These are phyloP conservation scores for Tyrannus savana DNA, from an alignment of 2,113 vertebrate species.

Conservation along the genomic window DNA sequence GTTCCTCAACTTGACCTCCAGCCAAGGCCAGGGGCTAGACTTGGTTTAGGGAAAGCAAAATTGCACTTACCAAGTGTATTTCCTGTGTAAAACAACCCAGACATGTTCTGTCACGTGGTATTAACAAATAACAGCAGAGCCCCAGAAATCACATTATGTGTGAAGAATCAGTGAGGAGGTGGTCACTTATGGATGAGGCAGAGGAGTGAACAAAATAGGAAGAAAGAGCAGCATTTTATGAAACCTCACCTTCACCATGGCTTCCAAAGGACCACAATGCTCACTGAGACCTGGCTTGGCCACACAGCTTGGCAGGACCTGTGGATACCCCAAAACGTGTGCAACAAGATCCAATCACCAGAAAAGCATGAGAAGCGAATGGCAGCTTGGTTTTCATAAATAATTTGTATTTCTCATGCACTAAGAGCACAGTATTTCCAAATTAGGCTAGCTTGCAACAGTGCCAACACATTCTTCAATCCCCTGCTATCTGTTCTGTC, in stretches of 20 bases:
- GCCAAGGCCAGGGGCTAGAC: background rate
- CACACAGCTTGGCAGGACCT: background rate
- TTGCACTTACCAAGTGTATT: background rate
- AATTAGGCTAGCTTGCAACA: background rate
- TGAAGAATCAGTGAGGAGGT: background rate
- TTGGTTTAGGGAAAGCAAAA: background rate
- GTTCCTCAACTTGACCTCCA: background rate
- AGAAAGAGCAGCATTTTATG: background rate
- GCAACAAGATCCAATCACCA: background rate
- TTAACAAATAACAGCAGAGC: background rate
- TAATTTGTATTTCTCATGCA: background rate
- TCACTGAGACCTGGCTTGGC: background rate
- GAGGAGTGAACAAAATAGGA: background rate
- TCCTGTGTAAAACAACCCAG: background rate
- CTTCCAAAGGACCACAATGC: background rate
- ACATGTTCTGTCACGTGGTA: background rate
- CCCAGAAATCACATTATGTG: background rate
- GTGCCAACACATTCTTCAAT: background rate
- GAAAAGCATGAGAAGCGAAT: background rate
- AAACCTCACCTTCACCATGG: background rate
- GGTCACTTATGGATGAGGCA: background rate
- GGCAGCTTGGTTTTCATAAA: background rate
- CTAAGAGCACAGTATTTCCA: background rate
- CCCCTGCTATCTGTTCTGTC: background rate
- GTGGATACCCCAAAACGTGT: background rate